Conservation (phyloP, 2,888 invertebrate species). For the Barypeithes pellucidus region DNA sequence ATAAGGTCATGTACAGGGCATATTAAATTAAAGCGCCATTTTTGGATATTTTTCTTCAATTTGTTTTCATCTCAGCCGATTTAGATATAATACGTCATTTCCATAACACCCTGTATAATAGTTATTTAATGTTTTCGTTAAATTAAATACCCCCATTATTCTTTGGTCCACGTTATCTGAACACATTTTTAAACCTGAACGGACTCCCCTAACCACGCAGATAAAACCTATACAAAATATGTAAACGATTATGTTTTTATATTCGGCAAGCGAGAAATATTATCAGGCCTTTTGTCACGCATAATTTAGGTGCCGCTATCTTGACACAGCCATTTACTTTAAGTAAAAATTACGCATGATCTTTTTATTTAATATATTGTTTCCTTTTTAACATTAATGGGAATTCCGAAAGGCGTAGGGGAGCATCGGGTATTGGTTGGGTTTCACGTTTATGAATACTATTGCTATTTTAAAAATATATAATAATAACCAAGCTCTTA, state of each 20-base stretch:
- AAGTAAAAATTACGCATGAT: background rate
- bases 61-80: no score
- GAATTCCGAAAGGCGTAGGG: background rate
- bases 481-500: no score
- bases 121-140: background rate
- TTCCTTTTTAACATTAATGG: background rate
- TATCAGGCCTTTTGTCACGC: conserved; percentile 3
- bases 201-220: background rate
- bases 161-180: background rate
- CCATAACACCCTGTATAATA: no score
- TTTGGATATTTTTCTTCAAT: no score
- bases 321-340: conserved; percentile 4
- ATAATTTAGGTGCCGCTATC: background rate
- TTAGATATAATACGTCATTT: no score
- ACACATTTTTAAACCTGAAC: conserved; percentile 1
- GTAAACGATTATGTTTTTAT: conserved; percentile 5
- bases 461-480: no score
- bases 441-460: no score
- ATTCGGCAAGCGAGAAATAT: background rate
- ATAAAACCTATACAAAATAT: background rate
- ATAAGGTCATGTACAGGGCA: no score
- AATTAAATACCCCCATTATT: background rate
- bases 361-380: background rate
- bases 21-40: no score
- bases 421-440: no score